Base-by-base conservation (phyloP, 2,113 vertebrate species). In the Noctilio leporinus region DNA sequence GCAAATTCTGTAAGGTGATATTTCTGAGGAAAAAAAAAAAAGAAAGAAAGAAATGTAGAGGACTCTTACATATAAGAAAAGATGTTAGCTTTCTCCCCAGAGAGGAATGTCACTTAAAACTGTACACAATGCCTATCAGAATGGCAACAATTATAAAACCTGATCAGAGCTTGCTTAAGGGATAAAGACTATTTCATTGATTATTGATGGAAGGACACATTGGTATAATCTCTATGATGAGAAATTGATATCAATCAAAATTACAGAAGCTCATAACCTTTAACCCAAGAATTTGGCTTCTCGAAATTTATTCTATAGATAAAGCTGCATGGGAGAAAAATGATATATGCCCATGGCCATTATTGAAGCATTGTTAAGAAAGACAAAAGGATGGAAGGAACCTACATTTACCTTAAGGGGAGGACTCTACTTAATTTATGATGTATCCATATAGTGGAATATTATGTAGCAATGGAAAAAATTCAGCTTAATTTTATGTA, bases 21-120 rank as follows among this genome's bases (percentile, higher is more conserved):
- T 80, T 93, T 83, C 91, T 73, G 47, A 78, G 89, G 20, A 83
- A 83, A 85, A 93, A 78, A 85, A 92, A 47, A 89, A 47, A 67
- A n/a, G 20, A 83, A 83, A 85, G 91, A 78, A 85, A 92, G 53
- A 89, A 47, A 67, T 76, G 40, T 10, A 43, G 47, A 92, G 59
- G 38, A 87, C 59, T 84, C 59, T 73, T 24, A 17, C 24, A 24
- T 45, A 15, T 62, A 38, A 75, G 73, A 43, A 80, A 96, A 93
- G 38, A 45, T 7, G 38, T n/a, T 45, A 12, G 26, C n/a, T 89
- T 69, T 72, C 86, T 62, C 91, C 72, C 28, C 65, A 65, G 55
- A 67, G 35, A 83, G 45, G 57, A 92, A 75, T 6, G 26, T 3
- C 62, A 55, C 92, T 93, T 67, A 73, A 89, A 91, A 77, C 84